Base-by-base conservation (phyloP, 2,888 invertebrate genomes). In the Erannis defoliaria region DNA sequence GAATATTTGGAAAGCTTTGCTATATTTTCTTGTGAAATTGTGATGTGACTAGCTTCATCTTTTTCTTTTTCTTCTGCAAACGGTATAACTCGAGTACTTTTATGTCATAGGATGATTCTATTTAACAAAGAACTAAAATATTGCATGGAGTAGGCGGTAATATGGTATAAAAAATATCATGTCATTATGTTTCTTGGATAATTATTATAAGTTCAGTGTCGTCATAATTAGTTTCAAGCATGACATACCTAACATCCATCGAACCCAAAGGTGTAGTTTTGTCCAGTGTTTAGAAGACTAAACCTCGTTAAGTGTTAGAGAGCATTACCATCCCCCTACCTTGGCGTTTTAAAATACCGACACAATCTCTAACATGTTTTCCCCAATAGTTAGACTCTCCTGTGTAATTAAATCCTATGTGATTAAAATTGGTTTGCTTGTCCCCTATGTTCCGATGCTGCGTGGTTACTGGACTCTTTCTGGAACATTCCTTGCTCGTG, bases 201-300 rank as follows among this genome's bases (percentile, higher is more conserved):
- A 38, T 62, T 68, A 67, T 66, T 68, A 67, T 66, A 71, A 64
- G 69, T 74, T 73, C 57, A 68, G 69, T 84, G 82, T 81, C 76
- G 80, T 82, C 75, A 48, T 71, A 61, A 70, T 72, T 75, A 77
- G 73, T 70, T 68, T 60, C 57, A 57, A 80, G 86, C 85, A 84
- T 89, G 86, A 65, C 50, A 66, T 70, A 59, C 21, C 31, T 46
- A 58, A 63, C 64, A 73, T 72, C 76, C 64, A 66, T 80, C 75
- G 71, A 77, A 87, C 92, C 91, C 92, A 92, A 92, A 92, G 92
- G 92, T 92, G 92, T 92, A 91, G 84, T 75, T 46, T 46, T 53
- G 29, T 48, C 62, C 62, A 55, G 12, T 61, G 55, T 51, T 55
- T 62, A 57, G 56, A 54, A 43, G 14, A 62, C 70, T 74, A 74